A percentile compares a stretch with the other conserved stretches of the same genome.
phyloP scores from a whole-genome alignment of 2,113 vertebrate species.

The Patagioenas fasciata region DNA sequence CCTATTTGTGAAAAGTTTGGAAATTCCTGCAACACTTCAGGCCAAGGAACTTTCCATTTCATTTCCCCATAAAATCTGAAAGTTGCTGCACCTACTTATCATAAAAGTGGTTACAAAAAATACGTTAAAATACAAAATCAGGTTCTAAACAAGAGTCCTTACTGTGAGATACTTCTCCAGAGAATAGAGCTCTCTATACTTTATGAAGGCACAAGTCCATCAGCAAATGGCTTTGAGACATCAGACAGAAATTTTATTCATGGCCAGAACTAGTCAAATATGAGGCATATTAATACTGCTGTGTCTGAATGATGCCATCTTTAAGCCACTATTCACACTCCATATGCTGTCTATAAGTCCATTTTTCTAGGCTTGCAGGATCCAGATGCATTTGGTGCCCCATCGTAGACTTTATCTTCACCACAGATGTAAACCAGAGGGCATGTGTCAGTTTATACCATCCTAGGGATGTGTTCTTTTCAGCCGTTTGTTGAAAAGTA shows the following conservation, averaged over 20 bases:
- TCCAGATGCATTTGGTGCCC: background rate
- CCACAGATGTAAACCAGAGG: background rate
- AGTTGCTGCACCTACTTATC: background rate
- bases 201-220: background rate
- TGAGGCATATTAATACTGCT: background rate
- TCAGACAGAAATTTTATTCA: background rate
- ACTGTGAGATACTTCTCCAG: background rate
- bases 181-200: background rate
- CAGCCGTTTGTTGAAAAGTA: background rate
- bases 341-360: background rate
- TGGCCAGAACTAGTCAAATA: background rate
- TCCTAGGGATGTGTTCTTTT: background rate
- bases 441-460: background rate
- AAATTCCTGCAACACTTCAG: background rate
- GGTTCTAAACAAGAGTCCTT: background rate
- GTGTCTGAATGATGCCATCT: background rate
- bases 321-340: background rate
- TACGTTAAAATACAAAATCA: background rate
- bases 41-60: background rate
- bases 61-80: background rate
- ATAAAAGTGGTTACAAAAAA: background rate
- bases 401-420: background rate
- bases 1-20: background rate
- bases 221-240: background rate
- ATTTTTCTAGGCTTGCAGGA: background rate